These are phyloP conservation scores for Lacerta viridis DNA, from an alignment of 2,797 vertebrate species.

Conservation along the genomic window DNA sequence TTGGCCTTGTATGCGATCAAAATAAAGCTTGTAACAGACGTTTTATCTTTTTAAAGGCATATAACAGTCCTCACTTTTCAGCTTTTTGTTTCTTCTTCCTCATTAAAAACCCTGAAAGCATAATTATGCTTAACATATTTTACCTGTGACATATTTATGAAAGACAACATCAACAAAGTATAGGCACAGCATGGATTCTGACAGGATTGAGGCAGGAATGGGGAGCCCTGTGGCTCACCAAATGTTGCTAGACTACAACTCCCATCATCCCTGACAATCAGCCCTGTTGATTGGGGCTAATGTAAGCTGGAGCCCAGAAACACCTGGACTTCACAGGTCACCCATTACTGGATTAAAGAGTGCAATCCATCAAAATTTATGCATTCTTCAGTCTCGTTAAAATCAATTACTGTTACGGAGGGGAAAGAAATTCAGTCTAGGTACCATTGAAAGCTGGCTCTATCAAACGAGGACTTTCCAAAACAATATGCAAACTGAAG, in stretches of 20 bases:
- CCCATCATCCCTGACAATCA: too few species aligned
- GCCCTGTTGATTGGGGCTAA: too few species aligned
- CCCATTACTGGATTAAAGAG: not conserved
- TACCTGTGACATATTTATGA: not conserved
- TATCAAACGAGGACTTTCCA: too few species aligned
- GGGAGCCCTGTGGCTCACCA: too few species aligned
- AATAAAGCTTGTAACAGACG: slow-evolving; percentile 57
- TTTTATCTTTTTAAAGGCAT: slow-evolving; percentile 60
- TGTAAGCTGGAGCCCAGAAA: too few species aligned
- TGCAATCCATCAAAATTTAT: not conserved
- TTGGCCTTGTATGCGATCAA: slow-evolving; percentile 61
- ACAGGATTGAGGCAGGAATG: not conserved
- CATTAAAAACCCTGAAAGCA: not conserved
- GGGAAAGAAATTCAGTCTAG: too few species aligned
- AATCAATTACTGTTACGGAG: not conserved
- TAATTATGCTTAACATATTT: not conserved
- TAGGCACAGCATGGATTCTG: not conserved
- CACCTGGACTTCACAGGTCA: too few species aligned
- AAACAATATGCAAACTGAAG: too few species aligned
- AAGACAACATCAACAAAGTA: not conserved
- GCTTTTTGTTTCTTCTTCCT: slow-evolving; percentile 34
- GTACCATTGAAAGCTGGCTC: too few species aligned
- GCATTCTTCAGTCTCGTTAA: not conserved
- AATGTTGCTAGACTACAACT: too few species aligned
- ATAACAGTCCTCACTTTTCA: slow-evolving; percentile 52